Evolutionary conservation across 2,113 vertebrate species (phyloP).

Genomic region (Limanda limanda): DNA sequence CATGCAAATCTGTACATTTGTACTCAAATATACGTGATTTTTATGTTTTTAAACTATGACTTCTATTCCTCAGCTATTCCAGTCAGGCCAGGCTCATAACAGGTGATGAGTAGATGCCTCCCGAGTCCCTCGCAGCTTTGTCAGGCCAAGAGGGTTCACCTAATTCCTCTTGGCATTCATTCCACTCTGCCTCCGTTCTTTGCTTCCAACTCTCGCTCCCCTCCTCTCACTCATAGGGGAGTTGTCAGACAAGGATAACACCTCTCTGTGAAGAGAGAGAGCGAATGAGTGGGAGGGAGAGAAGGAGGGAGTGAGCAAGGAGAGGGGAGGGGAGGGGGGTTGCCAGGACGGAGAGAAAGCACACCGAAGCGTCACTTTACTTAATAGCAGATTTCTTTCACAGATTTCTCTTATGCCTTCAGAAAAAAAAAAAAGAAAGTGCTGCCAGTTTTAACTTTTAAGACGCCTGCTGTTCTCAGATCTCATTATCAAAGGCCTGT

Average conservation of each 20-base stretch:
- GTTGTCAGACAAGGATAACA: constrained; percentile 71
- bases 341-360: constrained; percentile 43
- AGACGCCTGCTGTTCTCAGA: constrained; percentile 27
- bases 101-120: constrained; percentile 54
- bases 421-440: not conserved
- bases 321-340: constrained; percentile 15
- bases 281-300: constrained; percentile 32
- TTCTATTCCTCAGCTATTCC: constrained; percentile 16
- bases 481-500: constrained; percentile 39
- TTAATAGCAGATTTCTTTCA: constrained; percentile 41
- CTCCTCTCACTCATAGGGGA: constrained; percentile 60
- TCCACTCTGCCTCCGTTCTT: constrained; percentile 50
- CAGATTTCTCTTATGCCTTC: constrained; percentile 12
- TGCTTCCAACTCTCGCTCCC: constrained; percentile 37
- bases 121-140: constrained; percentile 36
- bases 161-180: constrained; percentile 68
- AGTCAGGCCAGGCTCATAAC: constrained; percentile 30
- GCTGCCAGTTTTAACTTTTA: constrained; percentile 21
- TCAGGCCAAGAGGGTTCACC: constrained; percentile 46
- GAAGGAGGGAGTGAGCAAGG: constrained; percentile 26
- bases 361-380: constrained; percentile 31
- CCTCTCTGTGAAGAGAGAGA: constrained; percentile 50
- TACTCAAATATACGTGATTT: not conserved
- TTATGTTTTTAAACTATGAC: not conserved
- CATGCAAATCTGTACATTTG: not conserved